Evolutionary conservation across 2,113 vertebrate genomes (phyloP), one percentile per base, ranked within the genome.

Genomic region (Pheucticus melanocephalus): DNA sequence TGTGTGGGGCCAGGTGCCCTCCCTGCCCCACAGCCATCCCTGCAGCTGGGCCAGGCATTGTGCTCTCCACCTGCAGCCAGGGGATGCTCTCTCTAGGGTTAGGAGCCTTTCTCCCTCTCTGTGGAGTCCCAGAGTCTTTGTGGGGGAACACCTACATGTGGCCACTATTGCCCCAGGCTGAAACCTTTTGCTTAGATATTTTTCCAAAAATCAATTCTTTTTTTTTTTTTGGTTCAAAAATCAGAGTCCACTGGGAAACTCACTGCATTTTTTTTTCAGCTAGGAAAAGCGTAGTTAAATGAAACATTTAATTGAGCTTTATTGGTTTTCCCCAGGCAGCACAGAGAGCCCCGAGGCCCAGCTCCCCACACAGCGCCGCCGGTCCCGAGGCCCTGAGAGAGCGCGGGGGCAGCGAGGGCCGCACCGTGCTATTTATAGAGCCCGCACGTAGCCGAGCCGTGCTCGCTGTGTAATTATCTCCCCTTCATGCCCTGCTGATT

Each of bases 401-500:
- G 84, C 23, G 1, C 65, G 2, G 10, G 33, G 85, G 68, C 75
- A 17, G 42, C 15, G 1, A 0, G 1, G 21, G 24, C 73, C 12
- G 11, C 78, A 3, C 14, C 0, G 33, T 0, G 25, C 85, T 94
- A 75, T 78, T 63, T 90, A 95, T 85, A 90, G 90, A 50, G 21
- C 37, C 81, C 42, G 88, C 88, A 54, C 23, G 2, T 69, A 79
- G 77, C 68, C 2, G 6, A 65, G 44, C 68, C 2, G 0, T 30
- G 91, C 61, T 80, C 51, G 48, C 65, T 50, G 9, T 64, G 61
- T 80, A 76, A 85, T 87, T 72, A 93, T 33, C 87, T 83, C 91
- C 87, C 84, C 87, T 90, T 75, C 73, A 23, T 82, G 84, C 78
- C 82, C 92, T 68, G 78, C 82, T 95, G 87, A 88, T 69, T 90